Evolutionary conservation across 2,797 vertebrate genomes (phyloP).

Genomic region (Galago senegalensis): DNA sequence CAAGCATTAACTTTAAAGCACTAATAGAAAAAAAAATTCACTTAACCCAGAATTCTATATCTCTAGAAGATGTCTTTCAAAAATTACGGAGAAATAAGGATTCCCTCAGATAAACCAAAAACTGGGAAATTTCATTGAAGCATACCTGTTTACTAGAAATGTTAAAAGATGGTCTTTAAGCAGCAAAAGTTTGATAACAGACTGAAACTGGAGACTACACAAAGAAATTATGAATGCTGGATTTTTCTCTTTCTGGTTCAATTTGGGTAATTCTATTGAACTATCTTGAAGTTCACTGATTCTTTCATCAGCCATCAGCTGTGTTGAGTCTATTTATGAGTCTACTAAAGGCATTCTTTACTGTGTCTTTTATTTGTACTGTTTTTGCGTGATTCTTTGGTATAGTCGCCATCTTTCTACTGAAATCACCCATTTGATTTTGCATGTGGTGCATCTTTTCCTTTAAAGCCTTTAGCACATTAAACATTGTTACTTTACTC

Average conservation of each 20-base stretch:
- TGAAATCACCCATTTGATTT: not conserved
- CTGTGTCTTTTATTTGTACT: not conserved
- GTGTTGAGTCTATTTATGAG: not conserved
- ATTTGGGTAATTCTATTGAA: not conserved
- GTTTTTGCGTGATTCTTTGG: not conserved
- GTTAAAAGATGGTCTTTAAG: constrained; percentile 13
- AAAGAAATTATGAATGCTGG: not conserved
- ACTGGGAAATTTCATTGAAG: not conserved
- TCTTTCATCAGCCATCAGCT: not conserved
- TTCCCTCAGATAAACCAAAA: not conserved
- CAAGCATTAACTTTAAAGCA: not conserved
- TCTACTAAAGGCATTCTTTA: not conserved
- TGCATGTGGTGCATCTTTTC: not conserved
- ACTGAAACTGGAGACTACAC: not conserved
- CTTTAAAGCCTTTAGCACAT: not conserved
- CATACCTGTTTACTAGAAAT: not conserved
- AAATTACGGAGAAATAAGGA: not conserved
- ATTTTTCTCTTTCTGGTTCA: not conserved
- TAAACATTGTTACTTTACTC: not conserved
- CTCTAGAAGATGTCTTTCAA: not conserved
- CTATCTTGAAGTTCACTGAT: not conserved
- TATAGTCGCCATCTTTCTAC: not conserved
- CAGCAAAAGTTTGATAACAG: not conserved
- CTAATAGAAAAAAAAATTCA: not conserved
- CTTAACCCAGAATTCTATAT: not conserved